Evolutionary conservation across 2,113 vertebrate species (phyloP).

Genomic region (Saimiri boliviensis): DNA sequence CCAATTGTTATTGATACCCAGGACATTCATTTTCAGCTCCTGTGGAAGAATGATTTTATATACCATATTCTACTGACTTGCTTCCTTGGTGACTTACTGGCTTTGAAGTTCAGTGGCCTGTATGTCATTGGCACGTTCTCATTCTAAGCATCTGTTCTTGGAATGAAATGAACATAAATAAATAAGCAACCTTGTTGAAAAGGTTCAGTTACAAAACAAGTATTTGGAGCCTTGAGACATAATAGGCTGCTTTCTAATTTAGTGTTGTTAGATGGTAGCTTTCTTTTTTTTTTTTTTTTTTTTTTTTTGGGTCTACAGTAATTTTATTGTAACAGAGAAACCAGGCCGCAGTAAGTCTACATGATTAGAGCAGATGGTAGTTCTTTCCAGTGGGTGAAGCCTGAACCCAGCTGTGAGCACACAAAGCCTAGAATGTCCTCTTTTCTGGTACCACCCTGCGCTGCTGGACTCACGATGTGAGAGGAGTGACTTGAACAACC

Average conservation of each 20-base stretch:
- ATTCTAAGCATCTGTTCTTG: constrained; percentile 50
- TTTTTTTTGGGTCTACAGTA: constrained; percentile 37
- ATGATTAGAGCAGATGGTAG: constrained; percentile 20
- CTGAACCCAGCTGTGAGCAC: neutral
- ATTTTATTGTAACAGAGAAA: constrained; percentile 76
- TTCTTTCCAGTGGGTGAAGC: neutral
- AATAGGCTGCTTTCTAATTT: neutral
- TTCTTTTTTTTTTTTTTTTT: too few species aligned
- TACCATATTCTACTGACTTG: neutral
- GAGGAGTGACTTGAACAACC: neutral
- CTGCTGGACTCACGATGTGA: rapidly evolving
- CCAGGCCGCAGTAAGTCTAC: constrained; percentile 51
- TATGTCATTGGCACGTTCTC: neutral
- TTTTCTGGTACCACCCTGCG: neutral
- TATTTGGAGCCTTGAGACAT: neutral
- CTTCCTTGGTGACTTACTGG: constrained; percentile 1
- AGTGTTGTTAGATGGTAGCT: neutral
- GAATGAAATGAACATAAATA: constrained; percentile 44
- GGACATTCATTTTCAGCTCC: neutral
- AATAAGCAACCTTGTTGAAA: neutral
- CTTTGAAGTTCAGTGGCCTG: constrained; percentile 8
- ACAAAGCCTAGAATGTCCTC: neutral
- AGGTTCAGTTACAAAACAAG: constrained; percentile 39
- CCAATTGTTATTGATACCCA: neutral
- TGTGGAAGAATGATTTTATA: constrained; percentile 21